These are phyloP conservation scores for Volucella inflata DNA, from an alignment of 2,888 invertebrate genomes.

Conservation along the genomic window DNA sequence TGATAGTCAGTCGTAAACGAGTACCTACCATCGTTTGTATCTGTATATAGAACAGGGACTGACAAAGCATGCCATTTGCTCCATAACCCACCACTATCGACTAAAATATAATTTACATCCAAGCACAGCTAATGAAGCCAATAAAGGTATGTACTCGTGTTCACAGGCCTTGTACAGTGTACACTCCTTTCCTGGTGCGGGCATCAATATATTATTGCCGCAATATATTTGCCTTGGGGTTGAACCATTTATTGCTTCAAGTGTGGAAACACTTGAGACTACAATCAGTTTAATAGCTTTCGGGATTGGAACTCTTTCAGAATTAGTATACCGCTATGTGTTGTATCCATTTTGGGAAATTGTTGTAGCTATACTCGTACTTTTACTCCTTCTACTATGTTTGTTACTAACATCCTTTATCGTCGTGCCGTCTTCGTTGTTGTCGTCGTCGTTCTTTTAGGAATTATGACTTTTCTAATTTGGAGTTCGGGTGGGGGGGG, in stretches of 20 bases:
- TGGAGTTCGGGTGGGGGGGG: not conserved
- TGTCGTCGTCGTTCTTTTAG: constrained; percentile 7
- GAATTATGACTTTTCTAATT: constrained; percentile 38
- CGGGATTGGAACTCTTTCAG: constrained; percentile 54
- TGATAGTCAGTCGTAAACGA: no score
- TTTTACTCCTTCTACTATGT: no score
- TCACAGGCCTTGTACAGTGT: no score
- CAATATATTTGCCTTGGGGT: constrained; percentile 60
- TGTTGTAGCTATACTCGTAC: not conserved
- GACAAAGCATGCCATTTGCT: constrained; percentile 1
- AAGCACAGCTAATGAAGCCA: constrained; percentile 64
- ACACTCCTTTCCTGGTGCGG: not conserved
- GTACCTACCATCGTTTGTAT: no score
- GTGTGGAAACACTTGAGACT: constrained; percentile 65
- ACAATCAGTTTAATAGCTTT: constrained; percentile 69
- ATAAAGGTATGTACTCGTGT: constrained; percentile 43
- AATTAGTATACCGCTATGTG: constrained; percentile 36
- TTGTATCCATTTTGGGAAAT: constrained; percentile 42
- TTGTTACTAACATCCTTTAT: no score
- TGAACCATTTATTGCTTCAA: constrained; percentile 62
- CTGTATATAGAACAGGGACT: constrained; percentile 15
- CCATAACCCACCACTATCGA: constrained; percentile 3
- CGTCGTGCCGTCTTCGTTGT: no score
- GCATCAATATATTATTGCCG: constrained; percentile 62
- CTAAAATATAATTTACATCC: constrained; percentile 64